phyloP scores from a whole-genome alignment of 2,888 invertebrate genomes.

The Platycnemis pennipes region DNA sequence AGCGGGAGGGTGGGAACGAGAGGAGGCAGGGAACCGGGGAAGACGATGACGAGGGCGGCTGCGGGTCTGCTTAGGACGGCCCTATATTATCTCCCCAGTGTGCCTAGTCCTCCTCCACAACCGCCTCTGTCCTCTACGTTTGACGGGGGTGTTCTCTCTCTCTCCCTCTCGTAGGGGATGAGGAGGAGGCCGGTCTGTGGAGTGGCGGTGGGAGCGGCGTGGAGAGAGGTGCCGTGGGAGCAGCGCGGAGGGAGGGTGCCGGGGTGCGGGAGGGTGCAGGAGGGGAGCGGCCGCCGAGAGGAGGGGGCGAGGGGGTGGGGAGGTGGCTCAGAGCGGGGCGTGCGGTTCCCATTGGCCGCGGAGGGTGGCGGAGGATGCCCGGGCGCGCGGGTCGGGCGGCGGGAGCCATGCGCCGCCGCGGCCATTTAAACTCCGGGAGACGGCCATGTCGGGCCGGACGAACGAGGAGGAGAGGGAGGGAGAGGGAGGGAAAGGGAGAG shows the following conservation, averaged over 20 bases:
- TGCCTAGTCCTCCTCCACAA: constrained; percentile 12
- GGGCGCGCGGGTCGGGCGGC: constrained; percentile 28
- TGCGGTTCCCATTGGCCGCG: constrained; percentile 63
- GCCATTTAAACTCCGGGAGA: constrained; percentile 59
- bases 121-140: constrained; percentile 35
- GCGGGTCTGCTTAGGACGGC: constrained; percentile 18
- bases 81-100: background rate
- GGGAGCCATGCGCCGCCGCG: constrained; percentile 62
- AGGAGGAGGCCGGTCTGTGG: background rate
- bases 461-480: background rate
- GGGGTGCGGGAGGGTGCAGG: background rate
- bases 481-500: background rate
- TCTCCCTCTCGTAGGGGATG: background rate
- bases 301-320: background rate
- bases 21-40: background rate
- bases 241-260: background rate
- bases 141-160: constrained; percentile 25
- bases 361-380: constrained; percentile 42
- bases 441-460: constrained; percentile 4
- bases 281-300: background rate
- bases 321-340: constrained; percentile 47
- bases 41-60: background rate
- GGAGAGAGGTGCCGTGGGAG: constrained; percentile 37
- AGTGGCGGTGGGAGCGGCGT: constrained; percentile 26
- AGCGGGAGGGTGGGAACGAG: background rate